These are phyloP conservation scores for Lagenorhynchus albirostris DNA, from an alignment of 2,113 vertebrate species.

Conservation along the genomic window DNA sequence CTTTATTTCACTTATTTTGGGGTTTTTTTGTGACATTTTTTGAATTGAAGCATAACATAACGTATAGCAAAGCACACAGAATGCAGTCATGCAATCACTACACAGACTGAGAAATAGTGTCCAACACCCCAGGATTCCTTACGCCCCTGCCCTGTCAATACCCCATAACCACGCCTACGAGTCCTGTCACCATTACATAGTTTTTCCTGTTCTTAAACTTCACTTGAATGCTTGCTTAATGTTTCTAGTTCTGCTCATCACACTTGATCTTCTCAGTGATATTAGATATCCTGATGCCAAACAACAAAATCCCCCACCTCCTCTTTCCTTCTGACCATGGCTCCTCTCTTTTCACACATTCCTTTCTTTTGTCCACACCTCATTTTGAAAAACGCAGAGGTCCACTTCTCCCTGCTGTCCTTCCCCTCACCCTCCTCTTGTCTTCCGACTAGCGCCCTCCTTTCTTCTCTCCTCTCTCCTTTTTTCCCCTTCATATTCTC, in stretches of 20 bases:
- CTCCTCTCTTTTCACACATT: not conserved
- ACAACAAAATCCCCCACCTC: not conserved
- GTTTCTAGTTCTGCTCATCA: not conserved
- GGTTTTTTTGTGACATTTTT: not conserved
- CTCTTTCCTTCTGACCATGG: not conserved
- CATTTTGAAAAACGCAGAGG: not conserved
- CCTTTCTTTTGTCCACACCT: not conserved
- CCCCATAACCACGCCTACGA: fast-evolving
- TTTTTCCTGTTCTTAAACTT: not conserved
- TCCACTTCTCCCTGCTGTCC: not conserved
- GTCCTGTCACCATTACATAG: too few species aligned
- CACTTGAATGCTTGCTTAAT: not conserved
- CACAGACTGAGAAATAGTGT: not conserved
- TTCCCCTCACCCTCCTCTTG: too few species aligned
- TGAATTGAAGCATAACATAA: not conserved
- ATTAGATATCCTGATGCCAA: too few species aligned
- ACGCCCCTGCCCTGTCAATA: not conserved
- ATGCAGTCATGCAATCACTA: too few species aligned
- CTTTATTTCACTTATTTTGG: not conserved
- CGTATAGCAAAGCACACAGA: not conserved
- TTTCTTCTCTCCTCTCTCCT: not conserved
- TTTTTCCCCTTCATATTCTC: not conserved
- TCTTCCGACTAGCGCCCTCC: not conserved
- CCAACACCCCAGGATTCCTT: not conserved
- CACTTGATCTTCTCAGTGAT: not conserved